These are phyloP conservation scores for Halichondria panicea DNA, from an alignment of 37 sponge, comb jelly and placozoan genomes.

Conservation along the genomic window DNA sequence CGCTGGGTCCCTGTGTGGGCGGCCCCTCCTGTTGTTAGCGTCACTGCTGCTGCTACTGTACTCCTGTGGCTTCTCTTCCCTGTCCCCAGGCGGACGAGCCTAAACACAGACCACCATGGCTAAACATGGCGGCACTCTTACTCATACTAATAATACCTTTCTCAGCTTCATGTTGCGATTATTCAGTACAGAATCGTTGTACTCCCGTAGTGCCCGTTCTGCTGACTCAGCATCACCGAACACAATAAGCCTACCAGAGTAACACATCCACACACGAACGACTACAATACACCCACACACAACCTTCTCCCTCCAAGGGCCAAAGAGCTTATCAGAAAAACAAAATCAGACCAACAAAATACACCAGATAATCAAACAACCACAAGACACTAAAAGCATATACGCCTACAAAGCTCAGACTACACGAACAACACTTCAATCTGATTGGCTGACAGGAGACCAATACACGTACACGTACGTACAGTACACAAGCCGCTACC, in stretches of 20 bases:
- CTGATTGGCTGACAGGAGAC: too few species aligned
- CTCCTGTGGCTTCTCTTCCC: background rate
- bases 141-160: conserved; percentile 30
- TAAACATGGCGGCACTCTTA: too few species aligned
- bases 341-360: too few species aligned
- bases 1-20: too few species aligned
- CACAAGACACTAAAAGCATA: too few species aligned
- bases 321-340: background rate
- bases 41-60: background rate
- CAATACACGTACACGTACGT: too few species aligned
- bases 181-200: conserved; percentile 44
- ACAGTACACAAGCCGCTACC: too few species aligned
- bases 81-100: conserved; percentile 8
- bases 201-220: conserved; percentile 43
- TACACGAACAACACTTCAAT: too few species aligned
- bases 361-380: too few species aligned
- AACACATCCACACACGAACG: background rate
- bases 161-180: conserved; percentile 49
- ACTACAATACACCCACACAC: conserved; percentile 1
- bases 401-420: too few species aligned
- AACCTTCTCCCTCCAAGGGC: too few species aligned
- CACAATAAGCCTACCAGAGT: conserved; percentile 43
- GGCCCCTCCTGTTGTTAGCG: background rate
- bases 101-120: conserved; percentile 13
- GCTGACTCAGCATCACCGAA: conserved; percentile 42